Evolutionary conservation across 2,113 vertebrate genomes (phyloP).

Genomic region (Australoheros scitulus): DNA sequence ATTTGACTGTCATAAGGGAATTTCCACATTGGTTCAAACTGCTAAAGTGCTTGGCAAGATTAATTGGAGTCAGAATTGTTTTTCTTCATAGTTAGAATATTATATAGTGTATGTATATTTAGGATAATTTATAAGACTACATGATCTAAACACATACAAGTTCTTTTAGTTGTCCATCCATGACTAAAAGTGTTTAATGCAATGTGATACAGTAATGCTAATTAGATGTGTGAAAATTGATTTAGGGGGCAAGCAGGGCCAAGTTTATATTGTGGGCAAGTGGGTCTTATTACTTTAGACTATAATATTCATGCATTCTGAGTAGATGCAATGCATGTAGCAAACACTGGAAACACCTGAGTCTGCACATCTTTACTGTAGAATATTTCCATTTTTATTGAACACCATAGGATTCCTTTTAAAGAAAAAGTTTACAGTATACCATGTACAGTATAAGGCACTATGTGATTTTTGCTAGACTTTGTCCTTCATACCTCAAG

Average conservation of each 20-base stretch:
- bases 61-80: not conserved
- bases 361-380: not conserved
- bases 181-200: not conserved
- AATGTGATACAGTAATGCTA: not conserved
- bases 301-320: not conserved
- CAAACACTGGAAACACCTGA: not conserved
- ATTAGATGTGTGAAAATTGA: not conserved
- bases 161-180: not conserved
- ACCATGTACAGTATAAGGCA: not conserved
- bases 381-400: not conserved
- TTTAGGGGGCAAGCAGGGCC: not conserved
- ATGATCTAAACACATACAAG: not conserved
- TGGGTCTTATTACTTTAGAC: not conserved
- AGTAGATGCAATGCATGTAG: not conserved
- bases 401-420: not conserved
- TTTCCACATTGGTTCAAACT: not conserved
- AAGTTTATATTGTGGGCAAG: not conserved
- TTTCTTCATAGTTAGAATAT: not conserved
- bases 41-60: not conserved
- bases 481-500: conserved; percentile 21
- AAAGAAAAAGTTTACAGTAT: not conserved
- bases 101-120: not conserved
- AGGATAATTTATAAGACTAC: not conserved
- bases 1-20: not conserved
- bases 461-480: conserved; percentile 3